These are phyloP conservation scores for Pachypeltis micranthus DNA, from an alignment of 1,140 invertebrate genomes.

Conservation along the genomic window DNA sequence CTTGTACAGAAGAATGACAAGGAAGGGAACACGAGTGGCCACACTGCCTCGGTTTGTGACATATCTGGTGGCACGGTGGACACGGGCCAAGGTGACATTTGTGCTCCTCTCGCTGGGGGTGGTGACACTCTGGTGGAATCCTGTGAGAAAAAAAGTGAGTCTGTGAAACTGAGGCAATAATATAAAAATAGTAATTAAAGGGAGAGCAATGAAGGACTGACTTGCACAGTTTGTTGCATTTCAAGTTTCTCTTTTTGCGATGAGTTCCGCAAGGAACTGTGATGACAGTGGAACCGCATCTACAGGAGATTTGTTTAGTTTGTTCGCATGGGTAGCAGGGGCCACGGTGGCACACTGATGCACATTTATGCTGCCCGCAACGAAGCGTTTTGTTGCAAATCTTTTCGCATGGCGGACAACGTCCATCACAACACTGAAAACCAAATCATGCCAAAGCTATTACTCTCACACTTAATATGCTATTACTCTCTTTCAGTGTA, in stretches of 20 bases:
- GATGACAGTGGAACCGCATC: slow-evolving; percentile 66
- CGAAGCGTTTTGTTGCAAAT: slow-evolving; percentile 66
- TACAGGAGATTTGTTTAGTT: slow-evolving; percentile 64
- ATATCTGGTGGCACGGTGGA: slow-evolving; percentile 66
- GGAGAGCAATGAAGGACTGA: slow-evolving; percentile 25
- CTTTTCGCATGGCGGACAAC: slow-evolving; percentile 79
- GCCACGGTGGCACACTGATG: slow-evolving; percentile 71
- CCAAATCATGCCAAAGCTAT: no score
- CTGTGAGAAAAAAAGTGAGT: slow-evolving; percentile 36
- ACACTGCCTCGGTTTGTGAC: slow-evolving; percentile 53
- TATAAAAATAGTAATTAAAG: neutral
- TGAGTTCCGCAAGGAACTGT: slow-evolving; percentile 76
- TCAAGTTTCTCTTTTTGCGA: slow-evolving; percentile 60
- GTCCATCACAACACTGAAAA: slow-evolving; percentile 64
- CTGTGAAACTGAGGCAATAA: neutral
- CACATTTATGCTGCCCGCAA: slow-evolving; percentile 83
- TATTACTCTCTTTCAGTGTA: no score
- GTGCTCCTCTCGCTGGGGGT: slow-evolving; percentile 56
- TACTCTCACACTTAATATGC: no score
- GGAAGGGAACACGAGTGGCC: slow-evolving; percentile 56
- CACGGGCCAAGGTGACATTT: slow-evolving; percentile 79
- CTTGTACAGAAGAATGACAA: slow-evolving; percentile 71
- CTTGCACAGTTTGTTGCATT: slow-evolving; percentile 60
- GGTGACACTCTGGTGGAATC: slow-evolving; percentile 63
- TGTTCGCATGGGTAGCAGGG: slow-evolving; percentile 81